Evolutionary conservation across 2,113 vertebrate species (phyloP).

Genomic region (Tylochromis polylepis): DNA sequence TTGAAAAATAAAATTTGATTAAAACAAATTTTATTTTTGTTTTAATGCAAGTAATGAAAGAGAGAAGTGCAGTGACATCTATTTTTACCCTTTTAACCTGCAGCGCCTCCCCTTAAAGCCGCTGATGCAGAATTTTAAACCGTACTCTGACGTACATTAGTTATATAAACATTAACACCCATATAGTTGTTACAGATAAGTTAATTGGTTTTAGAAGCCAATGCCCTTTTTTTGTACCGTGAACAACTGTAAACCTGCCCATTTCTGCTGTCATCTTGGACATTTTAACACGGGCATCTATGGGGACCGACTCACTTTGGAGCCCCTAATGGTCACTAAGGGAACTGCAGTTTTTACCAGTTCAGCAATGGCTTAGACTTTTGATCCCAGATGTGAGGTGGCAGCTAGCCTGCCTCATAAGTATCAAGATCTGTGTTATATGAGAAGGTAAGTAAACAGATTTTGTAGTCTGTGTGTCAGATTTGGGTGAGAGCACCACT

Average conservation of each 20-base stretch:
- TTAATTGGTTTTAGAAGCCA: not conserved
- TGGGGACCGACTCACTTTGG: rapidly evolving
- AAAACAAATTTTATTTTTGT: rapidly evolving
- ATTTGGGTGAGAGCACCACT: not conserved
- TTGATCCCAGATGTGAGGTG: not conserved
- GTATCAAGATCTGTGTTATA: not conserved
- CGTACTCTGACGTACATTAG: not conserved
- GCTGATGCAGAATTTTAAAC: rapidly evolving
- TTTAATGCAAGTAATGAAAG: not conserved
- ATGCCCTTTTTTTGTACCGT: not conserved
- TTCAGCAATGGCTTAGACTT: not conserved
- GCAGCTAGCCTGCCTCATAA: not conserved
- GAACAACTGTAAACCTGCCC: not conserved
- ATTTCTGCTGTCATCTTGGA: not conserved
- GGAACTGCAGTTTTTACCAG: not conserved
- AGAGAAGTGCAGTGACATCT: not conserved
- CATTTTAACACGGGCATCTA: rapidly evolving
- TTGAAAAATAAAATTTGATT: not conserved
- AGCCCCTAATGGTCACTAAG: not conserved
- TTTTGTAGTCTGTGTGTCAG: not conserved
- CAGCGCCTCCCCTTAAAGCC: not conserved
- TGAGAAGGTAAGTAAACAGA: not conserved
- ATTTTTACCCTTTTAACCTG: not conserved
- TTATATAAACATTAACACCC: not conserved
- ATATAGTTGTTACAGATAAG: rapidly evolving